Evolutionary conservation across 2,797 vertebrate genomes (phyloP).

Genomic region (Heliangelus exortis): DNA sequence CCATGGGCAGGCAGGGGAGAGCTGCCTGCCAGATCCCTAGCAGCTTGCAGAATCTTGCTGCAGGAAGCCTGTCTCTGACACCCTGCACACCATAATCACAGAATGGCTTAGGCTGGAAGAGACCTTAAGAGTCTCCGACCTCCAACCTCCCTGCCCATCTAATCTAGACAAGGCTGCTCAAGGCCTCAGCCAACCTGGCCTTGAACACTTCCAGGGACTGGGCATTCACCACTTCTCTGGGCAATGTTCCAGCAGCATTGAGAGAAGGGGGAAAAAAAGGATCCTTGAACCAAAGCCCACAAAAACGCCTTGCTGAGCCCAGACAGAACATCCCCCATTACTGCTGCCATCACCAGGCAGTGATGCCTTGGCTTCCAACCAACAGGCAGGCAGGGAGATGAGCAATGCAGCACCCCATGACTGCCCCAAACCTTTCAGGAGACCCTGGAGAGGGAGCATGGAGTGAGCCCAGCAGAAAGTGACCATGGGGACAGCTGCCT

Average conservation of each 20-base stretch:
- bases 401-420: background rate
- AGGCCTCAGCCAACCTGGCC: too few relatives aligned
- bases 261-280: background rate
- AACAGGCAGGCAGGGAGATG: background rate
- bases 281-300: background rate
- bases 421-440: background rate
- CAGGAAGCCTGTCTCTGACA: background rate
- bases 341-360: background rate
- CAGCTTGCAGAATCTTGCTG: background rate
- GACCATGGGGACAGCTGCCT: fast-evolving
- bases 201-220: too few relatives aligned
- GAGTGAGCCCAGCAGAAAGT: background rate
- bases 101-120: too few relatives aligned
- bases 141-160: too few relatives aligned
- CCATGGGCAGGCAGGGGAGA: background rate
- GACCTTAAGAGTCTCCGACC: too few relatives aligned
- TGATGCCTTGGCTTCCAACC: too few relatives aligned
- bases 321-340: fast-evolving
- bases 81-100: too few relatives aligned
- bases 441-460: background rate
- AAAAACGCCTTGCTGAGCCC: fast-evolving
- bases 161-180: too few relatives aligned
- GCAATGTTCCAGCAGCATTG: background rate
- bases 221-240: too few relatives aligned
- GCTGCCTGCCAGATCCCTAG: background rate